A percentile compares a stretch with the other conserved stretches of the same genome.
Evolutionary conservation across 1,140 invertebrate species (phyloP).

Genomic region (Danaus melanippus): DNA sequence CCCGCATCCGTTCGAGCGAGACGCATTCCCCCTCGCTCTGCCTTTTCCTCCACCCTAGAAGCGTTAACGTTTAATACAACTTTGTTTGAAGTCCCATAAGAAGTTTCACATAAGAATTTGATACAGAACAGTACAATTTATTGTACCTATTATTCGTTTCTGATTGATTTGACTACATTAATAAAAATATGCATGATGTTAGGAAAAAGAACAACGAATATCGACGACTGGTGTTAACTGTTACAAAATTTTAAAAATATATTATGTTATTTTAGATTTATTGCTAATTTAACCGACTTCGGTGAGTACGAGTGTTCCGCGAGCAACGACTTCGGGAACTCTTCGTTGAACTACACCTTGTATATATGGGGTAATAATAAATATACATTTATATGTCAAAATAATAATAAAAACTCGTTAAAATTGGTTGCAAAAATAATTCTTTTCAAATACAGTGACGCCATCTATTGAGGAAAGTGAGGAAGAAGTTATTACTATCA

Average conservation of each 20-base stretch:
- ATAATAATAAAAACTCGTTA: neutral
- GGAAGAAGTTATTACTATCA: slow-evolving; percentile 23
- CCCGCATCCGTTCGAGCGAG: too few species aligned
- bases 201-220: too few species aligned
- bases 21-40: too few species aligned
- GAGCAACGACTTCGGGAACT: slow-evolving; percentile 46
- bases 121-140: too few species aligned
- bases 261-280: slow-evolving; percentile 40
- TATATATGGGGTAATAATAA: slow-evolving; percentile 54
- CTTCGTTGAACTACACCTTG: slow-evolving; percentile 38
- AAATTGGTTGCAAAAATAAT: too few species aligned
- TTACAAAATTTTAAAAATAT: slow-evolving; percentile 1
- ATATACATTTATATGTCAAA: neutral
- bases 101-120: too few species aligned
- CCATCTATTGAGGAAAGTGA: slow-evolving; percentile 44
- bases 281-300: slow-evolving; percentile 65
- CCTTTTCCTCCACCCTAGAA: too few species aligned
- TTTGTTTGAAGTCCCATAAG: too few species aligned
- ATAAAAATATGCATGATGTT: too few species aligned
- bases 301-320: slow-evolving; percentile 55
- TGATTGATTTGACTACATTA: too few species aligned
- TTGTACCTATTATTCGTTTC: too few species aligned
- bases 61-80: too few species aligned
- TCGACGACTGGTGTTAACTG: neutral
- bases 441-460: slow-evolving; percentile 53